Conservation (phyloP, 2,113 vertebrate species). For the Ivindomyrus marchei region DNA sequence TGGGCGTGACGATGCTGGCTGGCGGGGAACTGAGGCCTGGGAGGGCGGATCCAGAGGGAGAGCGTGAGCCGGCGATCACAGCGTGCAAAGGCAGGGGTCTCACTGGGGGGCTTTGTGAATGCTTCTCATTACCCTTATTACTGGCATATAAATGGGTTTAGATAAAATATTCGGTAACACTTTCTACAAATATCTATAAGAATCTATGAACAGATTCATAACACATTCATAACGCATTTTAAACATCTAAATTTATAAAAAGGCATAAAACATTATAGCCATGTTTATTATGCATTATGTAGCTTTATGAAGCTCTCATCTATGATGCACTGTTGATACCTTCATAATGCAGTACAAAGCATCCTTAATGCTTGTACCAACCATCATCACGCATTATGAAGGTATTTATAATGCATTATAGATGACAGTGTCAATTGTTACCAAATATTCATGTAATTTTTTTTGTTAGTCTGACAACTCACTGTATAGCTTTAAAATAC, state of each 20-base stretch:
- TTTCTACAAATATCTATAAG: background rate
- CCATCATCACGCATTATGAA: background rate
- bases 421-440: background rate
- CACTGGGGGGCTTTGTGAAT: background rate
- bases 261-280: background rate
- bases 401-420: background rate
- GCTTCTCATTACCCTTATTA: background rate
- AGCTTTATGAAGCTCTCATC: background rate
- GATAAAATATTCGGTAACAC: background rate
- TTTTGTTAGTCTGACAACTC: background rate
- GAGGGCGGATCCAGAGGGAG: background rate
- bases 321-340: background rate
- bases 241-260: background rate
- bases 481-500: background rate
- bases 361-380: background rate
- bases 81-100: background rate
- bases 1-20: conserved; percentile 67
- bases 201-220: background rate
- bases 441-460: background rate
- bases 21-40: conserved; percentile 74
- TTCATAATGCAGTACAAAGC: background rate
- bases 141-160: background rate
- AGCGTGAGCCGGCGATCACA: too few species aligned
- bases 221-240: background rate
- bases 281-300: background rate